Base-by-base conservation (phyloP, 2,797 vertebrate species). In the Vireo griseus region DNA sequence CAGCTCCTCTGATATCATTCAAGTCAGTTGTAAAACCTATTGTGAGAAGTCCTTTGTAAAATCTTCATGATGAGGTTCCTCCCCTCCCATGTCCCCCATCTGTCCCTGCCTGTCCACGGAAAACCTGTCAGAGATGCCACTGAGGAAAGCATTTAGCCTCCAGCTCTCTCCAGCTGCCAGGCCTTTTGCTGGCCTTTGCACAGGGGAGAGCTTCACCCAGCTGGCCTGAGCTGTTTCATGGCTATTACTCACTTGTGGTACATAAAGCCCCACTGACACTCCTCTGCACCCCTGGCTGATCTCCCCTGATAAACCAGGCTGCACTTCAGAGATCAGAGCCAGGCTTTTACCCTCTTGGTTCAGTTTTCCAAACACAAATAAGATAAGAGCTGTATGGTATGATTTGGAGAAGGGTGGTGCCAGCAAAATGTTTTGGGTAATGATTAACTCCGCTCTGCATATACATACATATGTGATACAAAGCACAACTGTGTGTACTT, bases 321-420 rank as follows among this genome's bases (percentile, higher is more conserved):
- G 84, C 76, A 79, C 89, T 93, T 91, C 88, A 94, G 84, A 94
- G 93, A 92, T 81, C 69, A 94, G 89, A 88, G 88, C 51, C 86
- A 66, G 39, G 67, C 82, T 91, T 95, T 96, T 88, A 89, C 67
- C 88, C 85, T 76, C 75, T 19, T 8, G 1, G 39, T 68, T 90
- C 4, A 4, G 63, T 66, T 90, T 95, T 79, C 78, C 81, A 80
- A 89, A 87, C 3, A 19, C 57, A 93, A 93, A 58, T 45, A 88
- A 93, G 94, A 86, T 92, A 96, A 95, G 94, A 95, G 73, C 76
- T 54, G 37, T 78, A 86, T 28, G 28, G 51, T 71, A 63, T 13
- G 69, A 81, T 94, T 91, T 88, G 66, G 89, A 81, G 44, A 90
- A 92, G 82, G 94, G 84, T 2, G 45, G 79, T 83, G 94, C 87